A percentile compares a stretch with the other conserved stretches of the same genome.
phyloP scores from a whole-genome alignment of 2,797 vertebrate species.

The Enteromius afrohamiltoni region DNA sequence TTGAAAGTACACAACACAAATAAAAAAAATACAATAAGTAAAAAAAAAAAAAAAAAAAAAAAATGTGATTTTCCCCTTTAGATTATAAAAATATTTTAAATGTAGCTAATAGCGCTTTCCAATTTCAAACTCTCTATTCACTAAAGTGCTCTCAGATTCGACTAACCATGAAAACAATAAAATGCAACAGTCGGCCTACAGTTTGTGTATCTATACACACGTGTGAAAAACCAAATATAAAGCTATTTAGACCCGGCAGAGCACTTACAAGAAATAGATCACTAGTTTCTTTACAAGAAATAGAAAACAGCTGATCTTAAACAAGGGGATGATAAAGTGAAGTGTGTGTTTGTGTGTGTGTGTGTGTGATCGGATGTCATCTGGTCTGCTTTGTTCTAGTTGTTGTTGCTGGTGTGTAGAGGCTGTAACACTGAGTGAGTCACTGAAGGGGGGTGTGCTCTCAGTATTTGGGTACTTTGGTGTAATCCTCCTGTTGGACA shows the following conservation, averaged over 20 bases:
- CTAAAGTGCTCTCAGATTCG: slow-evolving; percentile 71
- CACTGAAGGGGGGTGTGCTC: slow-evolving; percentile 49
- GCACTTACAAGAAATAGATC: neutral
- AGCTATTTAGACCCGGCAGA: neutral
- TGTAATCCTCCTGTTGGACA: slow-evolving; percentile 92
- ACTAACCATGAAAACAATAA: slow-evolving; percentile 13
- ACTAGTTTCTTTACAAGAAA: slow-evolving; percentile 7
- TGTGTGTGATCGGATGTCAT: neutral
- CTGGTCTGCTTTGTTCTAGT: slow-evolving; percentile 24
- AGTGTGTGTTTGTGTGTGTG: slow-evolving; percentile 37
- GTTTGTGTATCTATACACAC: neutral
- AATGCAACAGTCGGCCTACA: neutral
- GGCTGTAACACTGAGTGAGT: slow-evolving; percentile 23
- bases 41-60: neutral
- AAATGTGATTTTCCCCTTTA: neutral
- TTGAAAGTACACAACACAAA: slow-evolving; percentile 13
- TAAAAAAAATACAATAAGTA: neutral
- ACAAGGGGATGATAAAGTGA: neutral
- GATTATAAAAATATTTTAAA: neutral
- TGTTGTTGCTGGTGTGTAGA: slow-evolving; percentile 23
- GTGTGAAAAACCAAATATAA: neutral
- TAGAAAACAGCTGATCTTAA: neutral
- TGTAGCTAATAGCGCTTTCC: neutral
- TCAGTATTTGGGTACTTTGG: slow-evolving; percentile 97
- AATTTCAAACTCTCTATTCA: slow-evolving; percentile 48